A percentile compares a stretch with the other conserved stretches of the same genome.
Evolutionary conservation across 2,888 invertebrate species (phyloP).

Genomic region (Orthosia gothica): DNA sequence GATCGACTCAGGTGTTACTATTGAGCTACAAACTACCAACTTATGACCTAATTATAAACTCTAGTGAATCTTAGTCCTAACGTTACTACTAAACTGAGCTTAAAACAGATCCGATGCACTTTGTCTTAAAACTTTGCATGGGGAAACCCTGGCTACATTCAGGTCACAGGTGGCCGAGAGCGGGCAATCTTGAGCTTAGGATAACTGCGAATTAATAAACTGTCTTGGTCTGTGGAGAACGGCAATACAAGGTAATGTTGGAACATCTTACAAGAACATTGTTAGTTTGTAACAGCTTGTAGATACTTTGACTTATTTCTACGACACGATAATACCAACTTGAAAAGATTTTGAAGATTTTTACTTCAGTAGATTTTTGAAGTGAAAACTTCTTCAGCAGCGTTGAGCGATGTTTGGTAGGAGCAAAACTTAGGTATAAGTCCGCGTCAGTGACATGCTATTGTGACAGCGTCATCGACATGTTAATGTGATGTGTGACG

Average conservation of each 20-base stretch:
- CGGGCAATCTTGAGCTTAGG: slow-evolving; percentile 33
- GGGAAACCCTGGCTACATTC: slow-evolving; percentile 27
- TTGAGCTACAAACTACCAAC: no score
- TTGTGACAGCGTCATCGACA: no score
- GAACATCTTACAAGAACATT: neutral
- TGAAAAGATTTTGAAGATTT: no score
- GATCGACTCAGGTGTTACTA: no score
- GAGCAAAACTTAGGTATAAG: no score
- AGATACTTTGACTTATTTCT: neutral
- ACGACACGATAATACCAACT: no score
- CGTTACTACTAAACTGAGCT: slow-evolving; percentile 20
- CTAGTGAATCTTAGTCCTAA: neutral
- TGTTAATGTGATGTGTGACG: no score
- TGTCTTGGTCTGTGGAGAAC: slow-evolving; percentile 4
- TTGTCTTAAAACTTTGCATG: slow-evolving; percentile 46
- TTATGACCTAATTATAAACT: slow-evolving; percentile 15
- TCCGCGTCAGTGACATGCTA: no score
- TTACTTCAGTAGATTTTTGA: no score
- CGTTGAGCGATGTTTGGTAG: no score
- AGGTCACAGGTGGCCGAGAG: slow-evolving; percentile 55
- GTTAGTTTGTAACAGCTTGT: neutral
- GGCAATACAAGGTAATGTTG: neutral
- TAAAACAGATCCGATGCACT: slow-evolving; percentile 41
- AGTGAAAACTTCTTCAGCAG: no score
- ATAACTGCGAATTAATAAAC: slow-evolving; percentile 57